Percentiles rank a stretch among this genome's conserved stretches.
Evolutionary conservation across 2,797 vertebrate species (phyloP).

Genomic region (Gadopsis bispinosus): DNA sequence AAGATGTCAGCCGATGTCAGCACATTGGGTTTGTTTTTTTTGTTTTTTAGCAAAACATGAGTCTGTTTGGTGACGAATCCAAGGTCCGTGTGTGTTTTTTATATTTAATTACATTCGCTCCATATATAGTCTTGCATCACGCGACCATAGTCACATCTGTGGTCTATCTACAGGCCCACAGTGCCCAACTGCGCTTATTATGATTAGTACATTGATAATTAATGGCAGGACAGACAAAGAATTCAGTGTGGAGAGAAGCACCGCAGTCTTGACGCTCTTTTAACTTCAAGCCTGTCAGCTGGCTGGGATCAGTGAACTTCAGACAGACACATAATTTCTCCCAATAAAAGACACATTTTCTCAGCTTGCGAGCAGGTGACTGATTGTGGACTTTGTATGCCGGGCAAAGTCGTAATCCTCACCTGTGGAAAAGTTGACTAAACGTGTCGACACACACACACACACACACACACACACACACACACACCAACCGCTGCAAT

Average conservation of each 20-base stretch:
- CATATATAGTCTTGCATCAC: slow-evolving; percentile 16
- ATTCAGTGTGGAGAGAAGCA: background rate
- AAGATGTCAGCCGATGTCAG: background rate
- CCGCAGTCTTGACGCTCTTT: background rate
- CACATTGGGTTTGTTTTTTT: too few species aligned
- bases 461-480: too few species aligned
- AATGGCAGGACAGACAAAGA: slow-evolving; percentile 3
- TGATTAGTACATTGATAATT: background rate
- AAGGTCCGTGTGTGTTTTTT: background rate
- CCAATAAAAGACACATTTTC: background rate
- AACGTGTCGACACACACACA: background rate
- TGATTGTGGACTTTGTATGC: slow-evolving; percentile 30
- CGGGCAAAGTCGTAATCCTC: background rate
- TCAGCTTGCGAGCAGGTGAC: background rate
- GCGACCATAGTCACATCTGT: background rate
- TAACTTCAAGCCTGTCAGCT: background rate
- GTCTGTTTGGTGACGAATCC: background rate
- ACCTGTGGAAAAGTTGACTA: slow-evolving; percentile 20
- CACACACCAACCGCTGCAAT: background rate
- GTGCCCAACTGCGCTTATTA: slow-evolving; percentile 6
- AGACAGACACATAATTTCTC: background rate
- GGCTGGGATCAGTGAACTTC: background rate
- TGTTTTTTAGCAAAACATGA: background rate
- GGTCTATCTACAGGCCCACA: background rate
- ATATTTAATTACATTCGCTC: background rate